Conservation (phyloP, 2,888 invertebrate species). For the Gnatocerus cornutus region DNA sequence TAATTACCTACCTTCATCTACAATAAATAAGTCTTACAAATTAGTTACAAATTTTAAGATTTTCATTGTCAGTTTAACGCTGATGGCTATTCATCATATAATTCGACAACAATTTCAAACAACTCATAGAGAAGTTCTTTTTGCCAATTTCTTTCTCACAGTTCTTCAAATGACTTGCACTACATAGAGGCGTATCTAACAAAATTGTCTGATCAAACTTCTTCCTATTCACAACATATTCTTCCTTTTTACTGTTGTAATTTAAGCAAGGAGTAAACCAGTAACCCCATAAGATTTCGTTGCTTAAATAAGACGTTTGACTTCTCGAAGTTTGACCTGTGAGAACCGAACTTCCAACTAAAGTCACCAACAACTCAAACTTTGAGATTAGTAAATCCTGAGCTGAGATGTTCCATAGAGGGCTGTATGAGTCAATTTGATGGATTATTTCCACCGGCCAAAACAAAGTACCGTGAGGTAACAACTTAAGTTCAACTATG, state of each 20-base stretch:
- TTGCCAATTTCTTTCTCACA: constrained; percentile 71
- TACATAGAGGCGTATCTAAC: constrained; percentile 86
- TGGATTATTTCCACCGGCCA: constrained; percentile 92
- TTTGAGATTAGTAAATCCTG: constrained; percentile 81
- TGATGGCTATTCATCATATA: not conserved
- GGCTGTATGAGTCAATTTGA: constrained; percentile 82
- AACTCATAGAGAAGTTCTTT: constrained; percentile 31
- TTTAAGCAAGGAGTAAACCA: constrained; percentile 74
- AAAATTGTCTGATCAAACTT: constrained; percentile 77
- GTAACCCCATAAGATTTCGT: constrained; percentile 88
- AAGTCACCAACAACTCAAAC: constrained; percentile 85
- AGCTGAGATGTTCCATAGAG: constrained; percentile 83
- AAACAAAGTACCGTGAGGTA: constrained; percentile 78
- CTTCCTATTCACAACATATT: constrained; percentile 76
- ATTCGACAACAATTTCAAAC: constrained; percentile 16
- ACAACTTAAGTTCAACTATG: constrained; percentile 79
- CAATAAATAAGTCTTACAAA: too few species aligned
- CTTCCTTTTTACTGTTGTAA: constrained; percentile 74
- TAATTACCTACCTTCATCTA: too few species aligned
- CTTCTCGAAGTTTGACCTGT: constrained; percentile 82
- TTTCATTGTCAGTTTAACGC: not conserved
- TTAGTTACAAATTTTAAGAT: too few species aligned
- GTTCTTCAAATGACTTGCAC: constrained; percentile 86
- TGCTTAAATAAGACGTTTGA: constrained; percentile 83
- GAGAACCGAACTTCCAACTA: constrained; percentile 85